Evolutionary conservation across 2,113 vertebrate species (phyloP), one percentile per base, ranked within the genome.

Genomic region (Xerus inauris): DNA sequence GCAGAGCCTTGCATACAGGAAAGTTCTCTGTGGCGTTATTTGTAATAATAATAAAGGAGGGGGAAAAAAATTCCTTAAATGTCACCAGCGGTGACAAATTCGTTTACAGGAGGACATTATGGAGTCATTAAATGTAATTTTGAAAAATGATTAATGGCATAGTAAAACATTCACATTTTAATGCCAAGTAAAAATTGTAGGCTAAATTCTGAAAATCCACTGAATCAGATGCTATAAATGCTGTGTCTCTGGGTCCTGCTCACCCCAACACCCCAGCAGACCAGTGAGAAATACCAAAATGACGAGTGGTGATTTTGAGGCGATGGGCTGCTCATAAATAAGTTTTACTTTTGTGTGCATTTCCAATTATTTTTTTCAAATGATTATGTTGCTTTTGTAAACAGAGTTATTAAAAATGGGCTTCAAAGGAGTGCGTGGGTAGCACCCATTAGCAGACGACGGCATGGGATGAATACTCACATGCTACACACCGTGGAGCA

Each of bases 71-170:
- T 49, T 42, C 67, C 77, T 79, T 42, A 96, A 96, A 86, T 87
- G 71, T 93, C 83, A 94, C 75, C 35, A 38, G 45, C 14, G 40
- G 32, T 59, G 57, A 92, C 75, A 94, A 83, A 89, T 84, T 81
- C 69, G 40, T 28, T 40, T 20, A 35, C 28, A 45, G 59, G 5
- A 40, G 49, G 87, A 81, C 49, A 54, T 67, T 85, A 72, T 67
- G 51, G 59, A 62, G 72, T 65, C 64, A 87, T 87, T 92, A 87
- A 51, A 94, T 82, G 73, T 45, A 77, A 92, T 85, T 94, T 92
- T 77, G 59, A 94, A 95, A 96, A 73, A 95, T 90, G 65, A 90
- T 94, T 77, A 89, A 75, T 92, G 71, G 35, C 71, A 71, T 32
- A 62, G 67, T 42, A 85, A 96, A 73, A 42, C 79, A 87, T 77